These are phyloP conservation scores for Spodoptera picta DNA, from an alignment of 2,888 invertebrate genomes.

Conservation along the genomic window DNA sequence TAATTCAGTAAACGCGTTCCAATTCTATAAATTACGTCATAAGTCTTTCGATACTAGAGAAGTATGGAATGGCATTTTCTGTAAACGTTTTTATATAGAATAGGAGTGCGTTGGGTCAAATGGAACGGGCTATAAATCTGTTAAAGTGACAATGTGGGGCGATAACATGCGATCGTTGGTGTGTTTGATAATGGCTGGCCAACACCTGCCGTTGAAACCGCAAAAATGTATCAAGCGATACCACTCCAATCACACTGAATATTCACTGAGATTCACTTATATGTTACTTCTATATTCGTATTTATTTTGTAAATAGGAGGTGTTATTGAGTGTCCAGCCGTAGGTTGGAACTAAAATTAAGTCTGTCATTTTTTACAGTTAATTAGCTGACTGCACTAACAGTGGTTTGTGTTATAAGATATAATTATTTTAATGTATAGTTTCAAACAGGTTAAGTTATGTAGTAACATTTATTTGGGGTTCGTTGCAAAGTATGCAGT, in stretches of 20 bases:
- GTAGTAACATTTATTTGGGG: too few relatives aligned
- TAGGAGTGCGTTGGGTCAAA: slow-evolving; percentile 67
- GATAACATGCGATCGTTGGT: slow-evolving; percentile 76
- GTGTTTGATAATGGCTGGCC: slow-evolving; percentile 75
- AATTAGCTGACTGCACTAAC: too few relatives aligned
- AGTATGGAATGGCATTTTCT: slow-evolving; percentile 64
- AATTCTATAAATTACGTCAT: slow-evolving; percentile 62
- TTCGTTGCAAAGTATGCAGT: too few relatives aligned
- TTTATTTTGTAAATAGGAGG: neutral
- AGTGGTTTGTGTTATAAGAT: too few relatives aligned
- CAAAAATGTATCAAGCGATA: slow-evolving; percentile 49
- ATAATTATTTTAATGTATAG: too few relatives aligned
- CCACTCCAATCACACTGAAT: slow-evolving; percentile 24
- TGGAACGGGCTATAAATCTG: slow-evolving; percentile 75
- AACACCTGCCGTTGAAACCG: slow-evolving; percentile 68
- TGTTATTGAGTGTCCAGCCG: too few relatives aligned
- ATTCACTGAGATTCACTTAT: slow-evolving; percentile 31
- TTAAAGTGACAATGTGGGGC: slow-evolving; percentile 73
- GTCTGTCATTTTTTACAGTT: too few relatives aligned
- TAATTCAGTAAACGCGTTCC: slow-evolving; percentile 50
- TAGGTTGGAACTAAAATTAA: too few relatives aligned
- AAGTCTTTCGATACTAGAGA: slow-evolving; percentile 56
- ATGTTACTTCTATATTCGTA: slow-evolving; percentile 27
- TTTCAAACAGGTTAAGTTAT: too few relatives aligned
- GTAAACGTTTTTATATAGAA: slow-evolving; percentile 67